Percentiles rank a stretch among this genome's conserved stretches.
These are phyloP conservation scores for Eupithecia vulgata DNA, from an alignment of 2,888 invertebrate genomes.

Conservation along the genomic window DNA sequence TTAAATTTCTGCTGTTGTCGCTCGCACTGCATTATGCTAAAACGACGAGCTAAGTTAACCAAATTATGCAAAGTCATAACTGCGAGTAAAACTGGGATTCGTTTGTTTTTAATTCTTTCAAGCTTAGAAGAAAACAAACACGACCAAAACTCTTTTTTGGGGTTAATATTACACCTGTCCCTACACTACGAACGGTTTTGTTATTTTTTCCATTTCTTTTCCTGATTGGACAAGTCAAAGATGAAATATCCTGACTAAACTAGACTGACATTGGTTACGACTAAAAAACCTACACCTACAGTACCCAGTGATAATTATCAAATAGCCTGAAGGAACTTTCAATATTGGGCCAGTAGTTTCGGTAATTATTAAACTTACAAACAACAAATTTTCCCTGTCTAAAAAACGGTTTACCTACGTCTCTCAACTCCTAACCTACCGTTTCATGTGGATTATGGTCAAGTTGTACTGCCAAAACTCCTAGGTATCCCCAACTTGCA, in stretches of 20 bases:
- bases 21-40: slow-evolving; percentile 31
- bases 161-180: neutral
- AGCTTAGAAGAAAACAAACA: slow-evolving; percentile 11
- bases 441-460: neutral
- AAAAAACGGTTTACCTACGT: neutral
- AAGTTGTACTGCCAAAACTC: slow-evolving; percentile 5
- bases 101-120: slow-evolving; percentile 23
- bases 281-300: neutral
- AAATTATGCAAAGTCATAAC: slow-evolving; percentile 41
- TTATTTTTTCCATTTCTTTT: neutral
- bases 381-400: neutral
- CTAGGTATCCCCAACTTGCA: slow-evolving; percentile 7
- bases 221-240: neutral
- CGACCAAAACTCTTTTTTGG: neutral
- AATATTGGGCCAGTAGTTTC: neutral
- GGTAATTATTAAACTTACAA: neutral
- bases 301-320: neutral
- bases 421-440: neutral
- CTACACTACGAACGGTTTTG: neutral
- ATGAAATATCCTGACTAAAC: neutral
- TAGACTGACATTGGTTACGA: too few relatives aligned
- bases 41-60: slow-evolving; percentile 34
- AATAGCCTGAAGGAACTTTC: neutral
- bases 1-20: slow-evolving; percentile 21
- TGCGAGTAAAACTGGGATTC: slow-evolving; percentile 16